phyloP scores from a whole-genome alignment of 2,888 invertebrate species.

The Trissolcus japonicus region DNA sequence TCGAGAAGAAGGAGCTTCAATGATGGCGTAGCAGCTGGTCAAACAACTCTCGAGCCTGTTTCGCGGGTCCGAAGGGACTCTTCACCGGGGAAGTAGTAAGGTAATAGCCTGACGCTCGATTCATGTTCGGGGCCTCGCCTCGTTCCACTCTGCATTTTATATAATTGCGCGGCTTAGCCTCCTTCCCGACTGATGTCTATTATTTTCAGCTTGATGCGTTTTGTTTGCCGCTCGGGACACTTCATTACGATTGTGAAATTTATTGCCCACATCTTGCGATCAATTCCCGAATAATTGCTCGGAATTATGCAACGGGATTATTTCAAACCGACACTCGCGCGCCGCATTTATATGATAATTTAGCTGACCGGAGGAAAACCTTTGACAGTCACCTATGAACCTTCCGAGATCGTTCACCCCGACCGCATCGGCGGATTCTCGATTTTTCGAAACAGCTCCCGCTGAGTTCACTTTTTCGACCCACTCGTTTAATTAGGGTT shows the following conservation, averaged over 20 bases:
- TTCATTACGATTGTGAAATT: conserved; percentile 32
- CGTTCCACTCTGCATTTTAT: conserved; percentile 41
- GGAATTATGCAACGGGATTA: conserved; percentile 25
- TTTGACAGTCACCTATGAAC: conserved; percentile 23
- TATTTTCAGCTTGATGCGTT: conserved; percentile 35
- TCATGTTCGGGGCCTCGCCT: conserved; percentile 48
- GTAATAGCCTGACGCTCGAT: conserved; percentile 50
- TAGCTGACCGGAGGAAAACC: background rate
- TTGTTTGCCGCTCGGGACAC: conserved; percentile 27
- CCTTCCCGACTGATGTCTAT: conserved; percentile 21
- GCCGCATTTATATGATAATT: conserved; percentile 23
- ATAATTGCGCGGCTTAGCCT: conserved; percentile 31
- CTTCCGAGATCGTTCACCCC: conserved; percentile 7
- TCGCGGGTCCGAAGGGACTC: conserved; percentile 57
- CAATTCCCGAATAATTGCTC: conserved; percentile 22
- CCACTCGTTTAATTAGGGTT: background rate
- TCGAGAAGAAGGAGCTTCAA: conserved; percentile 58
- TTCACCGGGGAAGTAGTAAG: conserved; percentile 55
- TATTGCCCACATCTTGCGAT: conserved; percentile 11
- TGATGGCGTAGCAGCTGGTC: conserved; percentile 63
- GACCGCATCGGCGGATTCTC: background rate
- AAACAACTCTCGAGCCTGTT: conserved; percentile 64
- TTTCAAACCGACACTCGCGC: conserved; percentile 10
- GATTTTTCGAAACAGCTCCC: conserved; percentile 6
- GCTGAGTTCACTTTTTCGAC: conserved; percentile 8